phyloP scores from a whole-genome alignment of 2,113 vertebrate species.

The Gallinago media region DNA sequence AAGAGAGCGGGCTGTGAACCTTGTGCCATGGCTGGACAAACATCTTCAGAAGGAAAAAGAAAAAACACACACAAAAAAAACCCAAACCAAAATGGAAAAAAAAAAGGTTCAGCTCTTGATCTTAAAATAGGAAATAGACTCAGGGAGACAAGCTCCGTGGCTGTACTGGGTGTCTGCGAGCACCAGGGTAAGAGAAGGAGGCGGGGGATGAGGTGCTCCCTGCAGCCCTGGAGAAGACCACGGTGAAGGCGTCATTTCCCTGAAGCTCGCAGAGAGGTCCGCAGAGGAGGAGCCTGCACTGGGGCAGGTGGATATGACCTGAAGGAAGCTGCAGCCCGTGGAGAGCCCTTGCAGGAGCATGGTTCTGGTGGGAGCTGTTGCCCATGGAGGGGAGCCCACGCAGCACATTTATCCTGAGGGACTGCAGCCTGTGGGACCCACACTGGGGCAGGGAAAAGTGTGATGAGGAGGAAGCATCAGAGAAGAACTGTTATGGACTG shows the following conservation, averaged over 20 bases:
- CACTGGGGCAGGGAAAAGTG: background rate
- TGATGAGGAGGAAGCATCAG: background rate
- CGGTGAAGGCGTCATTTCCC: background rate
- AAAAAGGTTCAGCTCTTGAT: background rate
- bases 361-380: background rate
- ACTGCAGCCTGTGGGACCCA: background rate
- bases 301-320: background rate
- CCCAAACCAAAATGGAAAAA: background rate
- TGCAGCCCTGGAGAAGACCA: background rate
- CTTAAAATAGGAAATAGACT: background rate
- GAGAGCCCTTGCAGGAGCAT: background rate
- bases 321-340: background rate
- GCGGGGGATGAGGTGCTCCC: background rate
- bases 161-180: rapidly evolving
- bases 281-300: rapidly evolving
- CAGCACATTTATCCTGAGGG: background rate
- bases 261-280: background rate
- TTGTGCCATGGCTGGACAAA: background rate
- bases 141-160: background rate
- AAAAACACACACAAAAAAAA: background rate
- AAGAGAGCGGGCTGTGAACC: rapidly evolving
- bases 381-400: rapidly evolving
- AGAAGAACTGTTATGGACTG: background rate
- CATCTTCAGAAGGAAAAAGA: background rate
- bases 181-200: background rate